These are phyloP conservation scores for Microplitis mediator DNA, from an alignment of 1,140 invertebrate genomes.

Conservation along the genomic window DNA sequence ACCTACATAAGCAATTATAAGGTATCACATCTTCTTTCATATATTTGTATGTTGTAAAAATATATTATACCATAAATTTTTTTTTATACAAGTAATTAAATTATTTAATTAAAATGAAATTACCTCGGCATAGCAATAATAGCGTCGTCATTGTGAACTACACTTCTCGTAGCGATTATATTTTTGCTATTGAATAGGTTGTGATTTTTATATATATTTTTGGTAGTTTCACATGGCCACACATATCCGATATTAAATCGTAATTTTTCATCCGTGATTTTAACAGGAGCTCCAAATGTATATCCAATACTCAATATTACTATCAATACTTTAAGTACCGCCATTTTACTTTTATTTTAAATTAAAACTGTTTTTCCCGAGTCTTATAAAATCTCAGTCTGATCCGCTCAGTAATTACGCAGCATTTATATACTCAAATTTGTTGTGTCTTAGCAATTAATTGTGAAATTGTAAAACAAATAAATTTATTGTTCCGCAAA, in stretches of 20 bases:
- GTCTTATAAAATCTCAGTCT: no score
- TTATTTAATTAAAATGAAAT: background rate
- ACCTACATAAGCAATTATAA: no score
- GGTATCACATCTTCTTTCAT: no score
- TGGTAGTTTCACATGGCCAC: slow-evolving; percentile 64
- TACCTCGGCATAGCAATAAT: slow-evolving; percentile 66
- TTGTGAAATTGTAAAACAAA: no score
- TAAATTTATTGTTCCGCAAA: no score
- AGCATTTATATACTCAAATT: no score
- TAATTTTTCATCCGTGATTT: slow-evolving; percentile 31
- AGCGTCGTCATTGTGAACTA: slow-evolving; percentile 57
- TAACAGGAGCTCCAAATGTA: background rate
- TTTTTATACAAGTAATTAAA: background rate
- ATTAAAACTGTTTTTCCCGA: no score
- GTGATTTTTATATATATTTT: slow-evolving; percentile 58
- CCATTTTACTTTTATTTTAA: no score
- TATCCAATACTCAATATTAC: background rate
- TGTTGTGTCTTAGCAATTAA: no score
- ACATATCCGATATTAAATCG: slow-evolving; percentile 62
- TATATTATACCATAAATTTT: no score
- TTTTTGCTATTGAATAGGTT: background rate
- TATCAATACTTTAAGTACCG: background rate
- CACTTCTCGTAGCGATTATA: background rate
- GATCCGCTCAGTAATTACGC: no score
- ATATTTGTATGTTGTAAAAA: no score